phyloP scores from a whole-genome alignment of 2,888 invertebrate genomes.

The Metallyticus violacea region DNA sequence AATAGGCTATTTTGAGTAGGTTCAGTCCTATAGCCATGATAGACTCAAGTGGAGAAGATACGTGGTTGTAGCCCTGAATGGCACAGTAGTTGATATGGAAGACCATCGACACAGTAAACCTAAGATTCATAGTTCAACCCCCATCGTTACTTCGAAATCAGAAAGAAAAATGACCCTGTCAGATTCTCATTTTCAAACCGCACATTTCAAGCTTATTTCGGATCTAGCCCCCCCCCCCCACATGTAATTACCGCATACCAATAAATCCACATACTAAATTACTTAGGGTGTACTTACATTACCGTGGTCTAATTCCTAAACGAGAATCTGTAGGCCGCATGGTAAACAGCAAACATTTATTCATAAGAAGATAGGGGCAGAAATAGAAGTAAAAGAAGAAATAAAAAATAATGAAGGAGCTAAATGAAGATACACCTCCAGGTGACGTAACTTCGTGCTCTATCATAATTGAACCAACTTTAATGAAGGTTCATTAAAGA shows the following conservation, averaged over 20 bases:
- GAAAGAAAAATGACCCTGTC: no score
- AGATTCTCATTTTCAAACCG: no score
- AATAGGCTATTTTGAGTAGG: no score
- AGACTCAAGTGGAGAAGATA: no score
- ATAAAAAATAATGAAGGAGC: not conserved
- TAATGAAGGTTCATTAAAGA: slow-evolving; percentile 13
- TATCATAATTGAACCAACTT: slow-evolving; percentile 8
- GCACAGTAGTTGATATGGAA: no score
- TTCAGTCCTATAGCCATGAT: no score
- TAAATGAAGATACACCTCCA: not conserved
- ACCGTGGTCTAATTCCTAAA: not conserved
- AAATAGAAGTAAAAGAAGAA: not conserved
- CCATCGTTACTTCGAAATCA: no score
- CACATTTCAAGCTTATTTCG: no score
- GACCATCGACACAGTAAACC: no score
- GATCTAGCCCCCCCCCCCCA: no score
- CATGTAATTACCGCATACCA: not conserved
- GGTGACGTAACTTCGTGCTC: not conserved
- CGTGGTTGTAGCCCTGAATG: no score
- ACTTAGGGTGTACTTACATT: not conserved
- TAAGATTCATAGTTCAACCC: no score
- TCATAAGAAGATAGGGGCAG: not conserved
- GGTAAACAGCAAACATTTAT: not conserved
- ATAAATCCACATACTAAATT: not conserved
- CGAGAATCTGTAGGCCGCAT: not conserved